Evolutionary conservation across 2,888 invertebrate species (phyloP).

Genomic region (Embidobia sp.): DNA sequence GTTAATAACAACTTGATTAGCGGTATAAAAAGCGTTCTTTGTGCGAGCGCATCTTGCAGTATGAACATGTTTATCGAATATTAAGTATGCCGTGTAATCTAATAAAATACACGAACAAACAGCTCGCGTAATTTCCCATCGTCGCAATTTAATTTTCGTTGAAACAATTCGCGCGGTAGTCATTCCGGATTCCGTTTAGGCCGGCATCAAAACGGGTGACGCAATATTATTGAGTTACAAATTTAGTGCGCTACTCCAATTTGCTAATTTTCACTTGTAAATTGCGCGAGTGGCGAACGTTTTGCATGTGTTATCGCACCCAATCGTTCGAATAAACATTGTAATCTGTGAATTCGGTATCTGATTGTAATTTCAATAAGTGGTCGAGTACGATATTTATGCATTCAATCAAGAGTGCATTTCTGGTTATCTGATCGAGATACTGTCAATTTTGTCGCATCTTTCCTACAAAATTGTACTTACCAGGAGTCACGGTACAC

Average conservation of each 20-base stretch:
- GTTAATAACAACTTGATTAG: slow-evolving; percentile 2
- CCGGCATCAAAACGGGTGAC: slow-evolving; percentile 27
- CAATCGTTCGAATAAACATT: neutral
- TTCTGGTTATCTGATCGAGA: neutral
- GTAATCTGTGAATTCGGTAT: neutral
- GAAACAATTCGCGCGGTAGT: slow-evolving; percentile 18
- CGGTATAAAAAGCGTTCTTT: slow-evolving; percentile 2
- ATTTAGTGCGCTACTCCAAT: neutral
- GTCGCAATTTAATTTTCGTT: slow-evolving; percentile 28
- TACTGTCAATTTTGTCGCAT: neutral
- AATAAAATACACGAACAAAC: slow-evolving; percentile 30
- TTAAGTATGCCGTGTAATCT: slow-evolving; percentile 36
- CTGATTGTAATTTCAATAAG: slow-evolving; percentile 24
- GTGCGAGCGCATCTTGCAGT: slow-evolving; percentile 5
- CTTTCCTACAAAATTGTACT: too few species aligned
- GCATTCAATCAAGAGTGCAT: slow-evolving; percentile 19
- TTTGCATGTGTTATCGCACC: neutral
- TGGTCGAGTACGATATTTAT: slow-evolving; percentile 8
- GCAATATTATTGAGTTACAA: slow-evolving; percentile 33
- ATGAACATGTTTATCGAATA: slow-evolving; percentile 34
- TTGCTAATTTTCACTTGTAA: slow-evolving; percentile 29
- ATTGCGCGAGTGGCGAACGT: neutral
- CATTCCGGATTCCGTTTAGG: slow-evolving; percentile 26
- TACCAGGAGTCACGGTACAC: too few species aligned
- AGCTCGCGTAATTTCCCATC: slow-evolving; percentile 28